These are phyloP conservation scores for Mus caroli DNA, from an alignment of 2,797 vertebrate genomes.

Conservation along the genomic window DNA sequence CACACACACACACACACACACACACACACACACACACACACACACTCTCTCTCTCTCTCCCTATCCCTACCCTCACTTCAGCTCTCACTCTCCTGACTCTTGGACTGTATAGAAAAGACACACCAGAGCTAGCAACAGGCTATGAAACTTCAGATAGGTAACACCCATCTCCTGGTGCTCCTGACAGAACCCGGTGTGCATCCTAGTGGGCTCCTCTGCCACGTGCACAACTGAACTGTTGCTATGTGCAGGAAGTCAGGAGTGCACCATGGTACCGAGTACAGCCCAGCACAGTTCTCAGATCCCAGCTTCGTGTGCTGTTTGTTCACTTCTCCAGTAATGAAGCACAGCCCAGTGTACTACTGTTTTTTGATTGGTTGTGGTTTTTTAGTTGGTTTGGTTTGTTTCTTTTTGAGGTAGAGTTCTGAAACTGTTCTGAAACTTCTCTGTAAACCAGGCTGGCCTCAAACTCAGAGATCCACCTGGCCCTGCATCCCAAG, in stretches of 20 bases:
- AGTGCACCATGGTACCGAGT: neutral
- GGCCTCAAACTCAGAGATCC: neutral
- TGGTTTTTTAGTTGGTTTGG: neutral
- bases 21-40: neutral
- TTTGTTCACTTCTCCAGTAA: neutral
- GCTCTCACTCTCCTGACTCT: neutral
- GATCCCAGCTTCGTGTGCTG: neutral
- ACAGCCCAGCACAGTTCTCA: neutral
- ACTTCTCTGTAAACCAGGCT: neutral
- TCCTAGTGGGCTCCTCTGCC: accelerated
- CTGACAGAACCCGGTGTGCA: too few species aligned
- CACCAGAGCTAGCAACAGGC: too few species aligned
- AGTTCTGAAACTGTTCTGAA: neutral
- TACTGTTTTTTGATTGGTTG: neutral
- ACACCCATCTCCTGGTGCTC: neutral
- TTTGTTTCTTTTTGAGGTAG: neutral
- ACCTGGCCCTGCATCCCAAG: neutral
- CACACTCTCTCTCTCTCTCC: too few species aligned
- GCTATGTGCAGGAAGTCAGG: neutral
- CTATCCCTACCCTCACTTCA: neutral
- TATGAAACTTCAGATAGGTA: neutral
- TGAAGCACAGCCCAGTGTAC: neutral
- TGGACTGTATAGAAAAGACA: neutral
- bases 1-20: accelerated
- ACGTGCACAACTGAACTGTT: neutral